Conservation (phyloP, 1,140 invertebrate genomes). For the Drosophila dunni region DNA sequence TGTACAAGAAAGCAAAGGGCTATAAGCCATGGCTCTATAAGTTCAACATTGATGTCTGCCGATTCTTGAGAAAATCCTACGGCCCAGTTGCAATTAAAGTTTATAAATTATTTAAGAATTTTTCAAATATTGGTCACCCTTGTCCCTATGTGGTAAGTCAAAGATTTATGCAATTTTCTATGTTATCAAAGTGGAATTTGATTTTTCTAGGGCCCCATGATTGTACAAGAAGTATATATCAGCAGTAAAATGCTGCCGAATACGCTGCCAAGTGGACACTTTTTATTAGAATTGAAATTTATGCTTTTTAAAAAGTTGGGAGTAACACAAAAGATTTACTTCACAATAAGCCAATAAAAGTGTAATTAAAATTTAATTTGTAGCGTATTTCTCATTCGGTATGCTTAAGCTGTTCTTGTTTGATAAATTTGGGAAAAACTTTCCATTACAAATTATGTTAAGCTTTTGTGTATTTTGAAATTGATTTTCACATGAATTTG, state of each 20-base stretch:
- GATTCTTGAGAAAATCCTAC: background rate
- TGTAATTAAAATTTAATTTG: too few species aligned
- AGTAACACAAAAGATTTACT: constrained; percentile 30
- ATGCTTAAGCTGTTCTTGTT: too few species aligned
- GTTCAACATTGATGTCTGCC: constrained; percentile 18
- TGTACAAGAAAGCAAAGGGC: constrained; percentile 32
- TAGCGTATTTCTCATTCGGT: too few species aligned
- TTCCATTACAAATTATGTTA: background rate
- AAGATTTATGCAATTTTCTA: too few species aligned
- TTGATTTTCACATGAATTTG: constrained; percentile 45
- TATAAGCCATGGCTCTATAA: constrained; percentile 39
- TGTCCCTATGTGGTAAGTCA: constrained; percentile 39
- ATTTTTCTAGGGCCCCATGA: constrained; percentile 23
- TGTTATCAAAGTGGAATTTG: background rate
- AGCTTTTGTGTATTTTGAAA: constrained; percentile 30
- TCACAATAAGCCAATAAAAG: background rate
- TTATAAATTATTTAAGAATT: constrained; percentile 30
- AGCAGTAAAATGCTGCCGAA: background rate
- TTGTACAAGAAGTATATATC: constrained; percentile 25
- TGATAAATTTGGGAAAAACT: background rate
- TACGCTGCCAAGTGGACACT: constrained; percentile 29
- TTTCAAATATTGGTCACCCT: constrained; percentile 39
- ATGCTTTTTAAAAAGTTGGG: constrained; percentile 7
- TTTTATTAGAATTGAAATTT: constrained; percentile 7
- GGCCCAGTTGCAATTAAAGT: constrained; percentile 12